Evolutionary conservation across 2,888 invertebrate species (phyloP), one percentile per base, ranked within the genome.

Genomic region (Ennomos fuscantarius): DNA sequence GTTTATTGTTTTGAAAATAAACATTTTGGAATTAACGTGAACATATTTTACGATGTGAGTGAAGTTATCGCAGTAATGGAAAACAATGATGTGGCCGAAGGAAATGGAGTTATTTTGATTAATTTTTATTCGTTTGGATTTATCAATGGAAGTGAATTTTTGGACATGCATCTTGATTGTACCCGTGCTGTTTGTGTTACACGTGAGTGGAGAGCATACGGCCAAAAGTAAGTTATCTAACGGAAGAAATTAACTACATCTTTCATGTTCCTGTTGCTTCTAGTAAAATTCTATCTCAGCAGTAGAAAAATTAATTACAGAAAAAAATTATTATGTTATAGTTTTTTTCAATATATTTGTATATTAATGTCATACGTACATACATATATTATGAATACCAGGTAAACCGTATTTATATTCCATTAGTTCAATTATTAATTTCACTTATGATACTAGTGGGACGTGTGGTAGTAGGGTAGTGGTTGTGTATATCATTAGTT

Each of bases 61-160:
- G 63, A 35, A 59, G 41, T 53, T 66, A 69, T 70, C 69, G 73
- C 74, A 87, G 87, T 86, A 74, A 89, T 89, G 90, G 89, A 87
- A 87, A 78, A 85, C 66, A 74, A 89, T 89, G 87, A 69, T 56
- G 65, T 61, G 62, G 52, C 65, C 57, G 69, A 68, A 70, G 72
- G 69, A 59, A 62, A 44, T 65, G 67, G 71, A 72, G 71, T 76
- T 82, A 74, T 78, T 76, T 74, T 89, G 77, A 85, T 80, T 74
- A 70, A 67, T 78, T 71, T 72, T 69, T 48, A 66, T 73, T 65
- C 42, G 57, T 58, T 74, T 75, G 72, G 65, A 76, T 84, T 77
- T 72, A 87, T 90, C 89, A 90, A 91, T 91, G 91, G 90, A 90
- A 82, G 89, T 89, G 83, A 83, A 85, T 72, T 80, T 84, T 75